Conservation (phyloP, 2,113 vertebrate genomes). For the Platanista minor region DNA sequence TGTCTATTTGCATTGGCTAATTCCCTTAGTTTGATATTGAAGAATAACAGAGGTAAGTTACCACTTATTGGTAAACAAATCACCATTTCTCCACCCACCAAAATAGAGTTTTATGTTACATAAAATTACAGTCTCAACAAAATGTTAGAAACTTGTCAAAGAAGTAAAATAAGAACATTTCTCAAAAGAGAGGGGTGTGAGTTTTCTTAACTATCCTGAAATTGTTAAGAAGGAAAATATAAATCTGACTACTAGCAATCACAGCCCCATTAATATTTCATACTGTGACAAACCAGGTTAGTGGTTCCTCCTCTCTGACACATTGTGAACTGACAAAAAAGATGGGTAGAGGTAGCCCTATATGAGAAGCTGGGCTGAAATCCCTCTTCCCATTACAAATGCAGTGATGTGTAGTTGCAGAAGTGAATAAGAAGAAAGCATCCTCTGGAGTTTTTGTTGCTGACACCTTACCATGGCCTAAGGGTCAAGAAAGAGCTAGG, state of each 20-base stretch:
- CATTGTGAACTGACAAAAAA: background rate
- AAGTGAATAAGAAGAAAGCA: no score
- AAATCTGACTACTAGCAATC: background rate
- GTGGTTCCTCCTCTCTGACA: background rate
- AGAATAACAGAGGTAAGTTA: background rate
- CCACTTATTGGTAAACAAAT: background rate
- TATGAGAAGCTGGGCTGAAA: background rate
- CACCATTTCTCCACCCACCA: background rate
- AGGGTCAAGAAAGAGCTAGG: background rate
- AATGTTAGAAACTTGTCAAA: background rate
- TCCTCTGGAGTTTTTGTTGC: background rate
- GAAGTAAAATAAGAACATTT: background rate
- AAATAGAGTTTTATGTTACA: background rate
- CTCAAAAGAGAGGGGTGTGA: background rate
- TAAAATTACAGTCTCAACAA: background rate
- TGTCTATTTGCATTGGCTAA: background rate
- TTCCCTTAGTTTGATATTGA: background rate
- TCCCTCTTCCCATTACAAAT: background rate
- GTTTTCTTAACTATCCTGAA: background rate
- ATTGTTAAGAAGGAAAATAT: background rate
- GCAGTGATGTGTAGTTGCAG: background rate
- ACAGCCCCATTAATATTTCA: background rate
- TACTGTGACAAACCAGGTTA: background rate
- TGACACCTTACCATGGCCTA: background rate
- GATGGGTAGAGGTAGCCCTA: background rate